Conservation (phyloP, 2,888 invertebrate genomes). For the Scaptomyza caliginosa region DNA sequence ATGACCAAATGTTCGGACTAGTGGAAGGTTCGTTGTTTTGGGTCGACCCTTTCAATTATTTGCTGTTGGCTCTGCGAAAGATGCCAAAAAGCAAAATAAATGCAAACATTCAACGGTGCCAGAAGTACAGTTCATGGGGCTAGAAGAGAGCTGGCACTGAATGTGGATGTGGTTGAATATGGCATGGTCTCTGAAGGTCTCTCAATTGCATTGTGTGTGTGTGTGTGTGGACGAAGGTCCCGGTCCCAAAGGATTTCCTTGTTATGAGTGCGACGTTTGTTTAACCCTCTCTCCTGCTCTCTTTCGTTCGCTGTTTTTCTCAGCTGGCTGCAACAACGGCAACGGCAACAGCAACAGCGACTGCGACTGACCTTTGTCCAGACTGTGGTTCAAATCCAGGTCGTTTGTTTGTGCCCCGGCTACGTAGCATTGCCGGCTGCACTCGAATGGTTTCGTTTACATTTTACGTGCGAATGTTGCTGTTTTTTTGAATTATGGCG, state of each 20-base stretch:
- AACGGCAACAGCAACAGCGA: conserved; percentile 5
- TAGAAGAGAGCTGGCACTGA: conserved; percentile 12
- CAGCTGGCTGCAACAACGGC: too few relatives aligned
- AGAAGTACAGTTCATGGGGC: conserved; percentile 25
- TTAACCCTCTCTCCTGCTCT: conserved; percentile 62
- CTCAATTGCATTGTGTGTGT: conserved; percentile 28
- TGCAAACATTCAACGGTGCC: conserved; percentile 66
- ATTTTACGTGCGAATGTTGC: conserved; percentile 80
- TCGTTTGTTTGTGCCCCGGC: conserved; percentile 68
- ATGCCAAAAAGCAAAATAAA: conserved; percentile 78
- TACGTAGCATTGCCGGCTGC: conserved; percentile 46
- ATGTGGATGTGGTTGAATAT: neutral
- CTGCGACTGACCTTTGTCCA: conserved; percentile 76
- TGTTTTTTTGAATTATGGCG: conserved; percentile 80
- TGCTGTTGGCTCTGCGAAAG: conserved; percentile 62
- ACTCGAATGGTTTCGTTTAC: conserved; percentile 79
- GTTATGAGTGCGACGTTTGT: conserved; percentile 77
- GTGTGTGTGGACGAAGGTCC: conserved; percentile 44
- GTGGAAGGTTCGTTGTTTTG: conserved; percentile 1
- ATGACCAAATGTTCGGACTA: conserved; percentile 70
- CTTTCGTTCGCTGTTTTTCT: conserved; percentile 30
- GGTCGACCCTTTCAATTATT: conserved; percentile 76
- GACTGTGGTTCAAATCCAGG: conserved; percentile 59
- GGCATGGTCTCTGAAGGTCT: conserved; percentile 52
- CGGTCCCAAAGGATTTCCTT: conserved; percentile 79